Base-by-base conservation (phyloP, 2,888 invertebrate genomes). In the Hyppa rectilinea region DNA sequence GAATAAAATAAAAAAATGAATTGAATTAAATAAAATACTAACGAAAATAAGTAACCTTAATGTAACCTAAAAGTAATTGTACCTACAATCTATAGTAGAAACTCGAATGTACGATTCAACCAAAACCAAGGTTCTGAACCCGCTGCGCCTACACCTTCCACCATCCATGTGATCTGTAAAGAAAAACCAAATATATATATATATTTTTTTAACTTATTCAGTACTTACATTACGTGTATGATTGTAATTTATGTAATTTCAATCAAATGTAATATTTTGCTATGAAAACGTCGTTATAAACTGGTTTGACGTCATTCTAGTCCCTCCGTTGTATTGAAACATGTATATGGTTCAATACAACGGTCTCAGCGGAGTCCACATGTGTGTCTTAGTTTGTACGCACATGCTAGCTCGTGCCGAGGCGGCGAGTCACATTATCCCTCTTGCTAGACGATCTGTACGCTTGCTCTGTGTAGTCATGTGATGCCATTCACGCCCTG, bases 41-140 rank as follows among this genome's bases (percentile, higher is more conserved):
- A 59, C 58, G 20, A 29, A 40, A 29, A 29, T 40, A 59, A 59
- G 40, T 43, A 29, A 59, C 34, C 61, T 61, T 52, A 61, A 36
- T 36, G 7, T 52, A 61, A 61, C 20, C 26, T 52, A 52, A 61
- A 52, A 26, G 50, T 61, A 60, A 61, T 52, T 50, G 52, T 50
- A 36, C 34, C 61, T 47, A 61, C 34, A 59, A 45, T 29, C 45
- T 59, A 59, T n/a, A 29, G 45, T 29, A 59, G n/a, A 45, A 45
- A 40, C 17, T 38, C 20, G 38, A 26, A 38, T 26, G 12, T 36
- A 23, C 17, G 9, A 23, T 23, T 56, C 17, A 38, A 38, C 23
- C 23, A 58, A 58, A 58, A 20, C 26, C 12, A n/a, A 38, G 26
- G 26, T 26, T 12, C 26, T 58, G 1, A 12, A 6, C 7, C 26